phyloP scores from a whole-genome alignment of 92 coral and sea anemone species.

The Phenganax stokvisi region DNA sequence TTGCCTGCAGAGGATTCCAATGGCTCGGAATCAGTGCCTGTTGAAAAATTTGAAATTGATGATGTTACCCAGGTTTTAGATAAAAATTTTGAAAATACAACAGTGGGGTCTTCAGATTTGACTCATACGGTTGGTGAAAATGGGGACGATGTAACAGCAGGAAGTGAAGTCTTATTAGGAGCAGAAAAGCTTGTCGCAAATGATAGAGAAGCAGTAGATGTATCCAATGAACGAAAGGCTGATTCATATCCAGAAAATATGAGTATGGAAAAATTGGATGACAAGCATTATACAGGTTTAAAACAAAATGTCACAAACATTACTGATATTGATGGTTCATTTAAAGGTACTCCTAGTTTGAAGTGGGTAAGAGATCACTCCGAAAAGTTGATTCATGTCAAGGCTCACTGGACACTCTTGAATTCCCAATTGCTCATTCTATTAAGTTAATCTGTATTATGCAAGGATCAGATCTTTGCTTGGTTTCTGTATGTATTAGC shows the following conservation, averaged over 20 bases:
- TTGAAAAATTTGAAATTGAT: neutral
- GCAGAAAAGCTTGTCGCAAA: neutral
- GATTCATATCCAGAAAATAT: conserved; percentile 8
- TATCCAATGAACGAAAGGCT: conserved; percentile 11
- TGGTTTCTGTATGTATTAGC: too few species aligned
- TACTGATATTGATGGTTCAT: conserved; percentile 2
- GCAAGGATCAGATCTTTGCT: too few species aligned
- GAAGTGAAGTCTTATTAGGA: neutral
- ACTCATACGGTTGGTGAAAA: neutral
- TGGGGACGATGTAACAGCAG: neutral
- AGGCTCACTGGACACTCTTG: too few species aligned
- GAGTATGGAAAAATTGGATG: neutral
- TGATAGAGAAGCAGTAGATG: conserved; percentile 2
- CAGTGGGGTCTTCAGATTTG: neutral
- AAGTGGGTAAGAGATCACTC: neutral
- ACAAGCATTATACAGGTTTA: neutral
- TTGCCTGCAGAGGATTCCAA: neutral
- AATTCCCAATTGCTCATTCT: too few species aligned
- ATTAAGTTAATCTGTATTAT: too few species aligned
- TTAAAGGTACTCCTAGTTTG: conserved; percentile 3
- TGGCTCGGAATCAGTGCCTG: neutral
- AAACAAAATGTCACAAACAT: neutral
- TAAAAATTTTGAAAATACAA: neutral
- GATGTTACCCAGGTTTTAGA: neutral
- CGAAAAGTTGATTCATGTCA: neutral